Base-by-base conservation (phyloP, 1,140 invertebrate genomes). In the Tetragonula clypearis region DNA sequence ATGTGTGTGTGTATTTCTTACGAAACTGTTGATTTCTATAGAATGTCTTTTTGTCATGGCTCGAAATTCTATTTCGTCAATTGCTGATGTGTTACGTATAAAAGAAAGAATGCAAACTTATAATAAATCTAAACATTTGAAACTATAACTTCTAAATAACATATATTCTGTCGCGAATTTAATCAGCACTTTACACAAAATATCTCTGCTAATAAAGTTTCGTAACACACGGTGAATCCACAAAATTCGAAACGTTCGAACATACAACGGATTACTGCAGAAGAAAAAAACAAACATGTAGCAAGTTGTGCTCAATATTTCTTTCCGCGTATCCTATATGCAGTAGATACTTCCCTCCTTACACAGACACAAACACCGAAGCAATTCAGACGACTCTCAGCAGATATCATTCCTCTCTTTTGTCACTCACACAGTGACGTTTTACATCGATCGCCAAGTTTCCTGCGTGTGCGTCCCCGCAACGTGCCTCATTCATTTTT, bases 371-470 rank as follows among this genome's bases (percentile, higher is more conserved):
- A 26, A 49, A 1, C 49, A 23, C 21, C 15, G 17, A 56, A n/a
- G 30, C 8, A 68, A 77, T 68, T 77, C 23, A 8, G 23, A 26
- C 80, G 41, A 62, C 60, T 73, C 23, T n/a, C n/a, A 23, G 1
- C 19, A 9, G n/a, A 21, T 23, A 21, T 2, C 12, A 60, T 19
- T 4, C 14, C 73, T 15, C n/a, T 12, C 6, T 26, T 11, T 12
- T 49, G 65, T 41, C 8, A 17, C 58, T 30, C 58, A 65, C 81
- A 23, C 62, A 65, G 79, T 84, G 49, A 19, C 58, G 15, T 66
- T 84, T 49, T 65, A 60, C 82, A 65, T 79, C 49, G 49, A 26
- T 79, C 65, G 62, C 30, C 8, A 41, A 6, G 76, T 72, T 41
- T 79, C 41, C 41, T 26, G 66, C 14, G 41, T 55, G 49, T 49